These are phyloP conservation scores for Burhinus bistriatus DNA, from an alignment of 2,113 vertebrate species.

Conservation along the genomic window DNA sequence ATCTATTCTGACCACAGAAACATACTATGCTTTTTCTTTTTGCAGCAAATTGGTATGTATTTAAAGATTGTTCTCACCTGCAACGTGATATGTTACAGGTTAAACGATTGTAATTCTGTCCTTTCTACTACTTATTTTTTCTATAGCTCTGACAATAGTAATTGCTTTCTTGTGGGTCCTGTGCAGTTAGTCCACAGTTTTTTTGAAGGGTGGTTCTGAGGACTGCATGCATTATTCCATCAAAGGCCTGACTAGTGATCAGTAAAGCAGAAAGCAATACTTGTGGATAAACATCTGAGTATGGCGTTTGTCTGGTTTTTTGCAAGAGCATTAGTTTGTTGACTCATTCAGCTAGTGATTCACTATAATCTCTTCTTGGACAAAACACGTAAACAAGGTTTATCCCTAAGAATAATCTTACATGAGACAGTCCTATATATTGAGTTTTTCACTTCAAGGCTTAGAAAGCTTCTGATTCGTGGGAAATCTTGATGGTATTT, in stretches of 20 bases:
- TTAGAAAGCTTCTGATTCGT: neutral
- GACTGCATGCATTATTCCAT: neutral
- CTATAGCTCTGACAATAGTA: neutral
- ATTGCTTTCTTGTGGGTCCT: neutral
- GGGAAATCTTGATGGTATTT: neutral
- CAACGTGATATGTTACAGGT: neutral
- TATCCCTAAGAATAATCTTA: slow-evolving; percentile 42
- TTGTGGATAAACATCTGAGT: slow-evolving; percentile 19
- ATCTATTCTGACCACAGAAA: neutral
- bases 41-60: neutral
- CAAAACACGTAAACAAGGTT: slow-evolving; percentile 40
- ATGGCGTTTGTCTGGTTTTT: neutral
- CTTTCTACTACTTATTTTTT: neutral
- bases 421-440: neutral
- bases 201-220: neutral
- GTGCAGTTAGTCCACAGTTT: neutral
- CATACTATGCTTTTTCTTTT: neutral
- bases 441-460: neutral
- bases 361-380: slow-evolving; percentile 41
- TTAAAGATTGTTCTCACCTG: neutral
- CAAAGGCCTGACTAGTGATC: neutral
- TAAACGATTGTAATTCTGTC: neutral
- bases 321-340: neutral
- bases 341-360: slow-evolving; percentile 32
- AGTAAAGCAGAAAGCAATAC: neutral